Evolutionary conservation across 1,140 invertebrate genomes (phyloP), one percentile per base, ranked within the genome.

Genomic region (Drosophila rufa): DNA sequence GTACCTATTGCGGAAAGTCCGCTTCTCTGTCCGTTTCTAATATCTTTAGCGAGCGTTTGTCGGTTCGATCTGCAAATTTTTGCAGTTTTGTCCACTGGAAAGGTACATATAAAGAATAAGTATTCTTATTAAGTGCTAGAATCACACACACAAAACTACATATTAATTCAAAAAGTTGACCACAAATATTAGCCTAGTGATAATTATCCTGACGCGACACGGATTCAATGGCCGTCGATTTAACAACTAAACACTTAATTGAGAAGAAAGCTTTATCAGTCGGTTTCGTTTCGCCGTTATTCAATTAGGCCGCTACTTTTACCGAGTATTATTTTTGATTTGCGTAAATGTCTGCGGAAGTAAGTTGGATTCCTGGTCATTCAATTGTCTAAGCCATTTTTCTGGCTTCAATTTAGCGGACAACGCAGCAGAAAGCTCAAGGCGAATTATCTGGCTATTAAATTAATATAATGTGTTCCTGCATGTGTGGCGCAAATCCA

Each of bases 291-390:
- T 50, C 40, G 46, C 47, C 45, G 60, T 70, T 74, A 62, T 57
- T 19, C 55, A 36, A 74, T 47, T 56, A 22, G n/a, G 45, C 45
- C 53, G 61, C 30, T 56, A 57, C 64, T 69, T 80, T 80, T 61
- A 73, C 62, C 60, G 30, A 36, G 43, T 38, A 48, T 30, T 36
- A 19, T 19, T 19, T 14, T 43, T 27, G 81, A 89, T 80, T 81
- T 83, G 60, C 53, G 57, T 83, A 89, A 86, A 67, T 50, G 51
- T 11, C 65, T 47, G 73, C 85, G 84, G 84, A 87, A 87, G 77
- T 83, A 50, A 66, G 68, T 55, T 43, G 47, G 61, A 82, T 73
- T 82, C 56, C 70, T 56, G 42, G 57, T 43, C 51, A 82, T 66
- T 75, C 55, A 67, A 73, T 69, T 79, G 55, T 27, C 27, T 30